Percentiles rank a stretch among this genome's conserved stretches.
These are phyloP conservation scores for Micromussa lordhowensis DNA, from an alignment of 92 coral and sea anemone species.

Conservation along the genomic window DNA sequence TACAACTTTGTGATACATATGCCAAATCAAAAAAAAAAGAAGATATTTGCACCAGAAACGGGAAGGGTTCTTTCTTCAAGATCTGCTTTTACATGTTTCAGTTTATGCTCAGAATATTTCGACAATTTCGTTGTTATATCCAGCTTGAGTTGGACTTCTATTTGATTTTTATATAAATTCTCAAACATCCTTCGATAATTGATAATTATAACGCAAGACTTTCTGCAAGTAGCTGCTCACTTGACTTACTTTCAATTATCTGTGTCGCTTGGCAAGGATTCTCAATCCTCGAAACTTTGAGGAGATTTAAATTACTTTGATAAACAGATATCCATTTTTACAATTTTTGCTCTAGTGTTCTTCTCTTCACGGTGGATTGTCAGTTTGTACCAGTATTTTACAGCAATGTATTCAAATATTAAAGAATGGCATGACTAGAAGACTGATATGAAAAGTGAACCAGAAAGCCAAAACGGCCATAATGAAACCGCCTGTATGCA, in stretches of 20 bases:
- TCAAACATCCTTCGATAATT: not conserved
- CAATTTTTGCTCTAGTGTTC: not conserved
- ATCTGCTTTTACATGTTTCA: not conserved
- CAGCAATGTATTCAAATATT: not conserved
- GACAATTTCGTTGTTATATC: not conserved
- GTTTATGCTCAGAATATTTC: not conserved
- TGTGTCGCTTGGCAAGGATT: not conserved
- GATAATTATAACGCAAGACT: too few species aligned
- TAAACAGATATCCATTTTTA: not conserved
- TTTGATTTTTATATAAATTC: not conserved
- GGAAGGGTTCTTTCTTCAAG: not conserved
- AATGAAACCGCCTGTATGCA: too few species aligned
- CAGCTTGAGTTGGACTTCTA: not conserved
- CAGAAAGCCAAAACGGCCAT: too few species aligned
- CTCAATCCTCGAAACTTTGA: too few species aligned
- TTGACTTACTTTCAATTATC: not conserved
- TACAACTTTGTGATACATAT: too few species aligned
- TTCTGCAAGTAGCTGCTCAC: not conserved
- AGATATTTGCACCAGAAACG: too few species aligned
- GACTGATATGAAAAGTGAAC: too few species aligned
- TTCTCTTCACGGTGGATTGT: not conserved
- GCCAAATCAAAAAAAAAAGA: too few species aligned
- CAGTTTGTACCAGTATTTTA: not conserved
- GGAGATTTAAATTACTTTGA: not conserved
- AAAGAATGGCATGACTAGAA: not conserved